These are phyloP conservation scores for Platycheirus albimanus DNA, from an alignment of 2,888 invertebrate species.

Conservation along the genomic window DNA sequence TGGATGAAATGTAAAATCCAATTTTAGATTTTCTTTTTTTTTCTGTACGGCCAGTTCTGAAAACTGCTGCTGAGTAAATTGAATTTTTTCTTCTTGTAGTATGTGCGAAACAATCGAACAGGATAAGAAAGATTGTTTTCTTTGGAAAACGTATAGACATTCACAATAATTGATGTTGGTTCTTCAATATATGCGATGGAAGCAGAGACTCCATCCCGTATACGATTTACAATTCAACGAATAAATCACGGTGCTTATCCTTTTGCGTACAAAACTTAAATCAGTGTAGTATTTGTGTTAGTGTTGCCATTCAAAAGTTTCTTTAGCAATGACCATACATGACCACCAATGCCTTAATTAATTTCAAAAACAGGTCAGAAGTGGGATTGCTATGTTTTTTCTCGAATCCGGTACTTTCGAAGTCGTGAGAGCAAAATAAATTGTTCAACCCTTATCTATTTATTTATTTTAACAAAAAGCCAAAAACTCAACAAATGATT, in stretches of 20 bases:
- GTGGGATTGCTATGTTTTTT: too few relatives aligned
- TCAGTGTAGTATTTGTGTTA: not conserved
- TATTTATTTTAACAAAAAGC: too few relatives aligned
- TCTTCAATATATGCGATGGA: not conserved
- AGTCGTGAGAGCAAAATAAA: too few relatives aligned
- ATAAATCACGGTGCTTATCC: constrained; percentile 59
- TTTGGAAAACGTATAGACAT: constrained; percentile 37
- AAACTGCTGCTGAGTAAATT: constrained; percentile 49
- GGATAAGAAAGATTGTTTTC: constrained; percentile 52
- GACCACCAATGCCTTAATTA: too few relatives aligned
- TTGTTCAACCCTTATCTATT: too few relatives aligned
- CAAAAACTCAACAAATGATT: too few relatives aligned
- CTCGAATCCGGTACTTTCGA: too few relatives aligned
- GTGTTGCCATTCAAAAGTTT: not conserved
- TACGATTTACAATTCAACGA: constrained; percentile 43
- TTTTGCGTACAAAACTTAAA: not conserved
- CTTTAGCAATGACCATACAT: not conserved
- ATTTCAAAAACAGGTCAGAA: too few relatives aligned
- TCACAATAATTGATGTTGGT: constrained; percentile 45
- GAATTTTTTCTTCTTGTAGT: constrained; percentile 62
- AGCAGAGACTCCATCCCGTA: constrained; percentile 28
- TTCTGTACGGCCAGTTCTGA: constrained; percentile 6
- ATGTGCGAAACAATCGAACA: constrained; percentile 53
- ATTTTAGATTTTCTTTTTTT: constrained; percentile 41
- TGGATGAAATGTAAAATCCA: constrained; percentile 60